Percentiles rank a stretch among this genome's conserved stretches.
These are phyloP conservation scores for Paradoxurus hermaphroditus DNA, from an alignment of 2,113 vertebrate species.

Conservation along the genomic window DNA sequence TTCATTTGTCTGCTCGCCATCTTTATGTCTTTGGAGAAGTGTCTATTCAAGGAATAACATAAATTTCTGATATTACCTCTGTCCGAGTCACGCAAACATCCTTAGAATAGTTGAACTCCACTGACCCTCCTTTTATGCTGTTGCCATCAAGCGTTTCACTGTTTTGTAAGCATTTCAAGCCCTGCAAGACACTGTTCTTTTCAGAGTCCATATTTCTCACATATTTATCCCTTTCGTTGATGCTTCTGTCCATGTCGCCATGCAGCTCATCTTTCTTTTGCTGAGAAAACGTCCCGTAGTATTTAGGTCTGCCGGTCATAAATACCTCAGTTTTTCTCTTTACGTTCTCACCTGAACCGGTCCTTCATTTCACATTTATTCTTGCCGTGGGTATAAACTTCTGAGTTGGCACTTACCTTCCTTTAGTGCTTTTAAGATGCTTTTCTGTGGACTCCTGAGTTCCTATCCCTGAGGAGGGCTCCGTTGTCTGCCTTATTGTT, in stretches of 20 bases:
- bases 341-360: background rate
- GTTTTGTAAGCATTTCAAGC: background rate
- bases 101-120: background rate
- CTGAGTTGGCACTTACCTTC: background rate
- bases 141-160: background rate
- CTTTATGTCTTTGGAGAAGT: too few species aligned
- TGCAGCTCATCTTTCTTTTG: background rate
- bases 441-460: background rate
- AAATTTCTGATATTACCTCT: background rate
- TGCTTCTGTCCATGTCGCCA: background rate
- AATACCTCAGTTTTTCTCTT: background rate
- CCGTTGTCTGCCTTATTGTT: background rate
- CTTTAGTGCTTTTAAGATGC: background rate
- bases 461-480: background rate
- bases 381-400: background rate
- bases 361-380: background rate
- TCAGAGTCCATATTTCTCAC: background rate
- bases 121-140: background rate
- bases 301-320: background rate
- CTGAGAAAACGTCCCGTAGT: background rate
- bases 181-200: background rate
- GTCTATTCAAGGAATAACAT: background rate
- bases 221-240: background rate
- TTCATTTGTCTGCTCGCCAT: too few species aligned
- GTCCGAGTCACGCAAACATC: background rate